phyloP scores from a whole-genome alignment of 2,797 vertebrate species.

The Cirrhinus molitorella region DNA sequence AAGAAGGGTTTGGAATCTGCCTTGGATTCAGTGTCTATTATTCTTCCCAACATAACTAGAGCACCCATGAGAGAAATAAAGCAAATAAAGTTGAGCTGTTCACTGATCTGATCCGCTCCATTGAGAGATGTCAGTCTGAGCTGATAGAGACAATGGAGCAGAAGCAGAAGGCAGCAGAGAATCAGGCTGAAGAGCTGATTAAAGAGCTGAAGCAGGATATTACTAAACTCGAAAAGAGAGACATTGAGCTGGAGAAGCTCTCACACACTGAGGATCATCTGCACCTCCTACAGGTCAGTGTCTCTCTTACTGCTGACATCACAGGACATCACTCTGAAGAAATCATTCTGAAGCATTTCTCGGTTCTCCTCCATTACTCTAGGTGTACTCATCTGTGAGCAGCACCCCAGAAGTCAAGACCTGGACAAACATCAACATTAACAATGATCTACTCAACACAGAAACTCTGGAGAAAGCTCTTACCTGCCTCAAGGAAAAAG shows the following conservation, averaged over 20 bases:
- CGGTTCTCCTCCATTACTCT: background rate
- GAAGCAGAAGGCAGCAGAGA: conserved; percentile 40
- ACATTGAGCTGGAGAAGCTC: conserved; percentile 40
- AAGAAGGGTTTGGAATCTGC: background rate
- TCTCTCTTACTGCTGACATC: background rate
- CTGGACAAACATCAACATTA: conserved; percentile 30
- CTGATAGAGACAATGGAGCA: conserved; percentile 31
- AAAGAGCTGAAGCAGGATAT: conserved; percentile 49
- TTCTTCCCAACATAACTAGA: conserved; percentile 10
- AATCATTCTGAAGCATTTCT: background rate
- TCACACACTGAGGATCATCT: conserved; percentile 45
- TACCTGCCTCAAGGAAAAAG: conserved; percentile 15
- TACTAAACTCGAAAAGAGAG: conserved; percentile 16
- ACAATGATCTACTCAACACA: conserved; percentile 2
- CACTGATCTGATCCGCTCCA: background rate
- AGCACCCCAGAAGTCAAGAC: background rate
- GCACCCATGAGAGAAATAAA: conserved; percentile 15
- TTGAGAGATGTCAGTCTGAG: conserved; percentile 35
- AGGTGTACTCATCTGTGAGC: conserved; percentile 33
- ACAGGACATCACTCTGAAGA: background rate
- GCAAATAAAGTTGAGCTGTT: conserved; percentile 19
- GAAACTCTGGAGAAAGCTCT: conserved; percentile 1
- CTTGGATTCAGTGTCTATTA: background rate
- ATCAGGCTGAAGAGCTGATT: conserved; percentile 27
- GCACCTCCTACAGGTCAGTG: conserved; percentile 43